phyloP scores from a whole-genome alignment of 2,888 invertebrate species.

The Tenthredo mesomela region DNA sequence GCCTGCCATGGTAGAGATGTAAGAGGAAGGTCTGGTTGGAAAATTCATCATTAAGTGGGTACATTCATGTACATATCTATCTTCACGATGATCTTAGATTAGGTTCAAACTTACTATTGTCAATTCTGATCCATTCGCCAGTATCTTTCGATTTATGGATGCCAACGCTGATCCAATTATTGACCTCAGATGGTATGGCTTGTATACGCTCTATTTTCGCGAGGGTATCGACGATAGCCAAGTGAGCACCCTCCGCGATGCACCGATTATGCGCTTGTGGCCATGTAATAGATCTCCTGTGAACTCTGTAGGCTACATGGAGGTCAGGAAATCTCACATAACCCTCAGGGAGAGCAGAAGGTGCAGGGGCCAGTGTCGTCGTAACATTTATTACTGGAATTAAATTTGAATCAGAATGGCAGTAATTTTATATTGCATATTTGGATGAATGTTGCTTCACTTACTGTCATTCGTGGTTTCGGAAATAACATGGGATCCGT shows the following conservation, averaged over 20 bases:
- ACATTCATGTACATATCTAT: neutral
- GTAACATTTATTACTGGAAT: neutral
- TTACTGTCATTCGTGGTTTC: neutral
- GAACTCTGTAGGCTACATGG: constrained; percentile 6
- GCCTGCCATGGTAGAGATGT: neutral
- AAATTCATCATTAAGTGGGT: neutral
- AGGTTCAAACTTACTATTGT: neutral
- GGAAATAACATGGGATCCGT: neutral
- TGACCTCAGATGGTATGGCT: too few relatives aligned
- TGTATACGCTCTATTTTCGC: neutral
- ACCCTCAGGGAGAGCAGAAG: neutral
- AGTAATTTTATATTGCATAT: neutral
- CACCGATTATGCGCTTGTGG: neutral
- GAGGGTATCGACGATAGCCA: neutral
- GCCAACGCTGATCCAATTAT: neutral
- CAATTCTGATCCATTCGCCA: neutral
- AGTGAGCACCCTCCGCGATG: too few relatives aligned
- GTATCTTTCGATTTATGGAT: neutral
- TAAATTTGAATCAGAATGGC: neutral
- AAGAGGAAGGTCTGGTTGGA: neutral
- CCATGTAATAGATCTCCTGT: neutral
- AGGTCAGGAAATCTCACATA: neutral
- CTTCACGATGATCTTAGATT: neutral
- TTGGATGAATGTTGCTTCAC: neutral
- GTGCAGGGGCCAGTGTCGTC: too few relatives aligned